Evolutionary conservation across 1,140 invertebrate species (phyloP).

Genomic region (Drosophila punjabiensis): DNA sequence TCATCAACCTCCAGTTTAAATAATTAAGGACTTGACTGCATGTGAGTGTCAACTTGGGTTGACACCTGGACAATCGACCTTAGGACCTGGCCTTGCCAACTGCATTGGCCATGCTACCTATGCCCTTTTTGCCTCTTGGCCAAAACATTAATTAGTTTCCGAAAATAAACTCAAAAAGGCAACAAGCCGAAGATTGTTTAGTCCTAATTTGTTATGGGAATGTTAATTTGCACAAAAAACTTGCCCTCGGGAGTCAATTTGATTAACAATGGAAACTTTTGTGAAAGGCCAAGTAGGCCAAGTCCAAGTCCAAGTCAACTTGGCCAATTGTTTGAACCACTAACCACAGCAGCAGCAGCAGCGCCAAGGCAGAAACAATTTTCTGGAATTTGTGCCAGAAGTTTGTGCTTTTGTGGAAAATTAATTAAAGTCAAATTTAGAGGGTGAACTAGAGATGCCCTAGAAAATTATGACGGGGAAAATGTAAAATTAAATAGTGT

Average conservation of each 20-base stretch:
- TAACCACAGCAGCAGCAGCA: constrained; percentile 31
- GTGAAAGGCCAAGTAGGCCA: constrained; percentile 35
- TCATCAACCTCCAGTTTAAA: constrained; percentile 12
- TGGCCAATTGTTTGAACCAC: constrained; percentile 62
- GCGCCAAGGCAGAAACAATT: constrained; percentile 30
- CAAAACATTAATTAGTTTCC: constrained; percentile 68
- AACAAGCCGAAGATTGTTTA: constrained; percentile 8
- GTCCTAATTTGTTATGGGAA: constrained; percentile 55
- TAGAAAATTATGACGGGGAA: constrained; percentile 4
- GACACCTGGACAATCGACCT: constrained; percentile 9
- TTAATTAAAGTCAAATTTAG: constrained; percentile 69
- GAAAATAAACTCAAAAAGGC: constrained; percentile 32
- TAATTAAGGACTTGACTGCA: constrained; percentile 18
- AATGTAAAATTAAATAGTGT: background rate
- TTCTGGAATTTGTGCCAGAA: constrained; percentile 45
- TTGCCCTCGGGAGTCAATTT: constrained; percentile 63
- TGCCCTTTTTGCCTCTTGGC: constrained; percentile 10
- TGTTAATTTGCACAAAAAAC: constrained; percentile 68
- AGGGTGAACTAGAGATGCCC: constrained; percentile 11
- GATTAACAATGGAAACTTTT: constrained; percentile 71
- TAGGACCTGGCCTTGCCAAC: constrained; percentile 10
- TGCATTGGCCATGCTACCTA: constrained; percentile 15
- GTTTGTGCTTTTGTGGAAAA: constrained; percentile 57
- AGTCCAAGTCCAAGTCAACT: constrained; percentile 57
- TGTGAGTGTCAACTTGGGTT: background rate